Conservation (phyloP, 2,888 invertebrate genomes). For the Pelosia muscerda region DNA sequence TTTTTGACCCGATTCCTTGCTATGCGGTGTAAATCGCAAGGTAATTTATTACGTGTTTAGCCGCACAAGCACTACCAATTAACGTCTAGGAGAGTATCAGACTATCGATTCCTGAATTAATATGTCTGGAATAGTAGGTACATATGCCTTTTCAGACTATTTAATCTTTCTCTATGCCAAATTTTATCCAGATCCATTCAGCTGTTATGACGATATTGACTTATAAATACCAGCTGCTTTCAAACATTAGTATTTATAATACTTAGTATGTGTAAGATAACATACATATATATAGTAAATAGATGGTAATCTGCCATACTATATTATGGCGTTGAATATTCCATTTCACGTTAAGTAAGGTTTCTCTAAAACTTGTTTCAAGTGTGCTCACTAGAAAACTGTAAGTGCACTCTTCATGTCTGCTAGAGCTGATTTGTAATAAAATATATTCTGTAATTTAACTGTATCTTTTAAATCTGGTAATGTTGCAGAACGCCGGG, state of each 20-base stretch:
- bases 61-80: too few relatives aligned
- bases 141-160: background rate
- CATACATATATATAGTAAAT: too few relatives aligned
- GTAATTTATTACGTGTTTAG: too few relatives aligned
- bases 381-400: background rate
- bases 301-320: too few relatives aligned
- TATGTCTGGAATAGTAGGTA: too few relatives aligned
- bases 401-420: background rate
- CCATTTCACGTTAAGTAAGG: background rate
- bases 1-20: too few relatives aligned
- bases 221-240: background rate
- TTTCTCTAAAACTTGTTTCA: too few relatives aligned
- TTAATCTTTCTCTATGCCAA: background rate
- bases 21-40: too few relatives aligned
- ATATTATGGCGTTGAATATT: background rate
- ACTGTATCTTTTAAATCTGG: background rate
- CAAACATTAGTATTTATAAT: background rate
- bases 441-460: background rate
- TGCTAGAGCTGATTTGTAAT: slow-evolving; percentile 1
- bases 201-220: background rate
- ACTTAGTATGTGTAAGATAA: too few relatives aligned
- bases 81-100: too few relatives aligned
- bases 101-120: too few relatives aligned
- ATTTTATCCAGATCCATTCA: background rate
- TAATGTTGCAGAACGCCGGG: too few relatives aligned